Evolutionary conservation across 2,888 invertebrate species (phyloP).

Genomic region (Celastrina argiolus): DNA sequence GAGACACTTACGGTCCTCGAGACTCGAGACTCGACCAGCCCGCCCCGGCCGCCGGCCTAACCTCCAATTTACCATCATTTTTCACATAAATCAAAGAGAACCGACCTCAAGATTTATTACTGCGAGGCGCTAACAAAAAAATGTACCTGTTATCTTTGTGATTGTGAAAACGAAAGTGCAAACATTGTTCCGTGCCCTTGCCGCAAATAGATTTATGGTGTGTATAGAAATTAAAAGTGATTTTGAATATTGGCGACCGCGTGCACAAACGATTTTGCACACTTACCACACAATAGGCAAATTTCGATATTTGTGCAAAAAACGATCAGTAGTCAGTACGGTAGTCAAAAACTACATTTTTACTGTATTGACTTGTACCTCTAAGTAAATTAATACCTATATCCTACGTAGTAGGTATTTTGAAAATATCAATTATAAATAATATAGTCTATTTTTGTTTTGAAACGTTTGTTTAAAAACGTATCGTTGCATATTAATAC

Average conservation of each 20-base stretch:
- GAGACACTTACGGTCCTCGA: constrained; percentile 42
- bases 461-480: too few relatives aligned
- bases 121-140: constrained; percentile 46
- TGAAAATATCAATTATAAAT: too few relatives aligned
- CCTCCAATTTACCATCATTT: constrained; percentile 77
- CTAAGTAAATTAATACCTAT: too few relatives aligned
- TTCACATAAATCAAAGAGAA: constrained; percentile 76
- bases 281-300: not conserved
- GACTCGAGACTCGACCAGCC: constrained; percentile 2
- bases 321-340: not conserved
- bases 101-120: constrained; percentile 71
- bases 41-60: constrained; percentile 52
- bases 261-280: not conserved
- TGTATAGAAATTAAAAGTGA: constrained; percentile 2
- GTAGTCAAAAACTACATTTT: not conserved
- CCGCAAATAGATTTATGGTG: constrained; percentile 27
- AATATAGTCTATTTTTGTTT: too few relatives aligned
- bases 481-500: too few relatives aligned
- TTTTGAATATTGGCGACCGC: not conserved
- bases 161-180: constrained; percentile 59
- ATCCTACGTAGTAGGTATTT: too few relatives aligned
- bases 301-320: not conserved
- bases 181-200: constrained; percentile 31
- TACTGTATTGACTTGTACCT: too few relatives aligned
- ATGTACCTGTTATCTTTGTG: constrained; percentile 48